Conservation (phyloP, 1,140 invertebrate genomes). For the Listronotus bonariensis region DNA sequence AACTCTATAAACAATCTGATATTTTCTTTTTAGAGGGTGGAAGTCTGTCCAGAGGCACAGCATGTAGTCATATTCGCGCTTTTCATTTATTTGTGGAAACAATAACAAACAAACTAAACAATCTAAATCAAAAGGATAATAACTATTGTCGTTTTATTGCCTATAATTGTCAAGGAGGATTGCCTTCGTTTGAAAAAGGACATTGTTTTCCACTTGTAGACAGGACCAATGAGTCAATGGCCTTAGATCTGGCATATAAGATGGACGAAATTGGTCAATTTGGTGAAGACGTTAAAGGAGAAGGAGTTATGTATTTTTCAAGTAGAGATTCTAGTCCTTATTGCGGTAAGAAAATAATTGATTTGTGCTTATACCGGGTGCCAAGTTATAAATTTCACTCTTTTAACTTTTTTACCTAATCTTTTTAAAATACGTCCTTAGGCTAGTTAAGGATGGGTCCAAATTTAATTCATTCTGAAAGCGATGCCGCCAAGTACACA, state of each 20-base stretch:
- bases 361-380: too few species aligned
- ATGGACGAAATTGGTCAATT: slow-evolving; percentile 48
- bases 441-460: too few species aligned
- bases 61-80: slow-evolving; percentile 56
- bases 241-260: slow-evolving; percentile 45
- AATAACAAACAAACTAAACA: slow-evolving; percentile 43
- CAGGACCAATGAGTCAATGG: slow-evolving; percentile 34
- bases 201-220: slow-evolving; percentile 53
- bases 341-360: slow-evolving; percentile 52
- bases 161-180: slow-evolving; percentile 52
- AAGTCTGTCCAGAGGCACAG: slow-evolving; percentile 55
- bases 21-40: slow-evolving; percentile 38
- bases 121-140: slow-evolving; percentile 20
- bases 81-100: slow-evolving; percentile 54
- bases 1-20: background rate
- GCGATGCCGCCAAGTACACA: too few species aligned
- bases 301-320: slow-evolving; percentile 55
- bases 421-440: too few species aligned
- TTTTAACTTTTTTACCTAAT: too few species aligned
- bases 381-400: too few species aligned
- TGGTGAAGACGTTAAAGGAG: slow-evolving; percentile 50
- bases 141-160: slow-evolving; percentile 52
- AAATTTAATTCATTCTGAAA: too few species aligned
- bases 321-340: slow-evolving; percentile 49
- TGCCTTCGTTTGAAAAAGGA: slow-evolving; percentile 50